Evolutionary conservation across 2,113 vertebrate species (phyloP), one percentile per base, ranked within the genome.

Genomic region (Balaenoptera acutorostrata): DNA sequence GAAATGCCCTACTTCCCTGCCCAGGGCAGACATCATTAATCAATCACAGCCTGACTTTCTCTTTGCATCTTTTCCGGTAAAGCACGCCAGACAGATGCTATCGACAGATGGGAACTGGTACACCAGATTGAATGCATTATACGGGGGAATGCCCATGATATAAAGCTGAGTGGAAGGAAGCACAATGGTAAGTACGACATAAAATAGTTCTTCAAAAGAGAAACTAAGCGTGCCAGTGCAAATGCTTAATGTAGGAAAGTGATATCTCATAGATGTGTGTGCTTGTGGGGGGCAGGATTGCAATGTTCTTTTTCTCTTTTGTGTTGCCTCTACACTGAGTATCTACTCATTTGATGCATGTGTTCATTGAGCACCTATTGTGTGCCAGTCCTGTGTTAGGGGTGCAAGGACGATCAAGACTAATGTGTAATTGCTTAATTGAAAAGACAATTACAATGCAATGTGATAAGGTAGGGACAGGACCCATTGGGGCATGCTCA

Each of bases 401-500:
- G 44, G 17, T 29, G 12, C 55, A 14, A 7, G n/a, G 86, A 31
- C 2, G 3, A 41, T 41, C 52, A n/a, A 87, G 29, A 61, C 23
- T 49, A 13, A 13, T 1, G 4, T 6, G 52, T 12, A 12, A 31
- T 12, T 69, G 15, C 31, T 46, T 86, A 15, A 4, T 4, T 39
- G 27, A 5, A 25, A 46, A 72, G 66, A 21, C n/a, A 25, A 31
- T 15, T 49, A 17, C 2, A 18, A 0, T 12, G 14, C 59, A 7
- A 0, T 0, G 7, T 68, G 83, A 59, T 57, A 7, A 36, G n/a
- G 41, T 18, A 44, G 77, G 49, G 52, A 0, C 31, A 6, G 46
- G 36, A 9, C 20, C 10, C 12, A 0, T 0, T 33, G 72, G 66
- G 8, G 29, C 27, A 0, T 12, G 33, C 0, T 2, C 15, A 7